Conservation (phyloP, 2,113 vertebrate species). For the Anseranas semipalmata region DNA sequence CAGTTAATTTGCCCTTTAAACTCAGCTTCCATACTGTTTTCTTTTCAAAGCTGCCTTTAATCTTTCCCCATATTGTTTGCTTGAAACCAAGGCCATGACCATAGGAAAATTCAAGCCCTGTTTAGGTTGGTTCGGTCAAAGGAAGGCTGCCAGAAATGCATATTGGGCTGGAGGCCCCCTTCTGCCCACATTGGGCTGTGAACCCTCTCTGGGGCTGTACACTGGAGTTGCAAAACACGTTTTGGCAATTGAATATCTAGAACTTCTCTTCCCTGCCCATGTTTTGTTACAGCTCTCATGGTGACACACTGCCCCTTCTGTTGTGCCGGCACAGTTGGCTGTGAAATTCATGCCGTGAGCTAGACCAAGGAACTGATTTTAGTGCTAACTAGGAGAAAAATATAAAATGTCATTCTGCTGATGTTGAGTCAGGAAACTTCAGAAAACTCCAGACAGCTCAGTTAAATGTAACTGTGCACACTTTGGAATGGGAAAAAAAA, state of each 20-base stretch:
- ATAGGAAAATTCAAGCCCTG: neutral
- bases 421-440: neutral
- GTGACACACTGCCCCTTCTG: neutral
- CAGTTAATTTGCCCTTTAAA: conserved; percentile 16
- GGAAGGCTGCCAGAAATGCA: neutral
- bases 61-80: neutral
- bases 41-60: neutral
- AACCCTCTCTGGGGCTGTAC: neutral
- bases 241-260: neutral
- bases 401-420: neutral
- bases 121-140: neutral
- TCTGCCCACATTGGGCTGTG: fast-evolving
- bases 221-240: neutral
- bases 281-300: neutral
- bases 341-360: neutral
- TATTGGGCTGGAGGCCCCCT: neutral
- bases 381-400: neutral
- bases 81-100: neutral
- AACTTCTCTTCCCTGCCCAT: neutral
- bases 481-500: too few species aligned
- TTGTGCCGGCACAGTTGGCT: conserved; percentile 5
- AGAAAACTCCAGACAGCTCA: neutral
- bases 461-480: neutral
- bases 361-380: neutral
- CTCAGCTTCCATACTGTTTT: neutral